Percentiles rank a stretch among this genome's conserved stretches.
Conservation (phyloP, 2,797 vertebrate species). For the Onychomys leucogaster region DNA sequence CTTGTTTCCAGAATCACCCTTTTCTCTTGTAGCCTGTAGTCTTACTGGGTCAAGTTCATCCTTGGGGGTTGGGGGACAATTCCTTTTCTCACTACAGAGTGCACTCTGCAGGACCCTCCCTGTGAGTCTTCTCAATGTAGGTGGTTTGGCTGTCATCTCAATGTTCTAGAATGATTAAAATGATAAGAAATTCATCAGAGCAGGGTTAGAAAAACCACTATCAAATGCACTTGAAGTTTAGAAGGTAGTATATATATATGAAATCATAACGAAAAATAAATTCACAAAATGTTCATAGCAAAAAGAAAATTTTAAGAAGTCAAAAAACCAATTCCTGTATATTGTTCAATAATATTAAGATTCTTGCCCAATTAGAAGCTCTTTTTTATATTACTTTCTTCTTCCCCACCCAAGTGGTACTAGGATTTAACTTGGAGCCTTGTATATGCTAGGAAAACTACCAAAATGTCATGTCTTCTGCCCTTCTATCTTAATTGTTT, state of each 20-base stretch:
- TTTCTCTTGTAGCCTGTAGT: background rate
- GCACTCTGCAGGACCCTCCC: background rate
- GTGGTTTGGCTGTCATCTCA: background rate
- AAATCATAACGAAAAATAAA: conserved; percentile 7
- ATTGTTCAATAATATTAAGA: background rate
- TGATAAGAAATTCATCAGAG: background rate
- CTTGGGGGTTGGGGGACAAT: rapidly evolving
- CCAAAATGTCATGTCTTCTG: background rate
- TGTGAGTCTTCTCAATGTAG: background rate
- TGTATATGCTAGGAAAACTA: background rate
- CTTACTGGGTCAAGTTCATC: background rate
- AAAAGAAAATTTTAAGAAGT: conserved; percentile 31
- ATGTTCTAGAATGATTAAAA: background rate
- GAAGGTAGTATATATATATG: no score
- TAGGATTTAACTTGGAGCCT: background rate
- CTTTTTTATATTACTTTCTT: background rate
- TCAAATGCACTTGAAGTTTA: background rate
- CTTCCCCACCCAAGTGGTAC: background rate
- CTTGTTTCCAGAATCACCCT: background rate
- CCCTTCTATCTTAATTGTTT: background rate
- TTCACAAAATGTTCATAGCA: background rate
- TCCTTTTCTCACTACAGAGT: background rate
- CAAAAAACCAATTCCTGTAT: background rate
- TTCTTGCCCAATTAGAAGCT: background rate
- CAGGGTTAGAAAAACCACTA: background rate